Conservation (phyloP, 2,113 vertebrate genomes). For the human (Homo sapiens) region DNA sequence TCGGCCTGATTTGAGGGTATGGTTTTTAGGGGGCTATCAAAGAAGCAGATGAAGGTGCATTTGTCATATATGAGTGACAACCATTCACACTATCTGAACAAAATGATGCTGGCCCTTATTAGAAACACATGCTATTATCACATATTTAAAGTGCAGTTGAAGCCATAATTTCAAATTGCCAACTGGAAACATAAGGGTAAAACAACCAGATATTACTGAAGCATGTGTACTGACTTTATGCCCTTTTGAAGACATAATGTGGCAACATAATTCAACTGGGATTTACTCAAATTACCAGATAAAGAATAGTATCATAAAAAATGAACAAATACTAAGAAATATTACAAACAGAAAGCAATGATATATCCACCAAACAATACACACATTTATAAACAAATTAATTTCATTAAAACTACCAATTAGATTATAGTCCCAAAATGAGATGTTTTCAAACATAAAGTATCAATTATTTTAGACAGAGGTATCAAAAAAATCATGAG, state of each 20-base stretch:
- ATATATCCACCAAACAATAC: conserved; percentile 47
- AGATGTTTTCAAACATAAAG: conserved; percentile 47
- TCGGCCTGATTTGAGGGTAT: conserved; percentile 93
- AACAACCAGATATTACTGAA: conserved; percentile 90
- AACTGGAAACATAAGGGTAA: conserved; percentile 90
- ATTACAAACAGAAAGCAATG: conserved; percentile 69
- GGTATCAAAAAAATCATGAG: conserved; percentile 18
- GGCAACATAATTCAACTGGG: conserved; percentile 87
- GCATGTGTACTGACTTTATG: conserved; percentile 90
- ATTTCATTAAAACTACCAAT: conserved; percentile 57
- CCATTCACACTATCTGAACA: conserved; percentile 88
- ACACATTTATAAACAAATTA: conserved; percentile 67
- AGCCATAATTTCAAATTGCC: conserved; percentile 92
- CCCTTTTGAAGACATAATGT: conserved; percentile 89
- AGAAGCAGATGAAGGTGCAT: conserved; percentile 89
- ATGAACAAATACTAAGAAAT: conserved; percentile 62
- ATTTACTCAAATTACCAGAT: conserved; percentile 86
- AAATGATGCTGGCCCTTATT: conserved; percentile 90
- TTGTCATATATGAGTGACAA: conserved; percentile 94
- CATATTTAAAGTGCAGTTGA: conserved; percentile 92
- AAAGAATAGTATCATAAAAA: conserved; percentile 74
- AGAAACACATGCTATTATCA: conserved; percentile 92
- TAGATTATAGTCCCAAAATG: conserved; percentile 21
- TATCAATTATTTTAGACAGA: conserved; percentile 52
- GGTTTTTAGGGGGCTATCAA: conserved; percentile 90